Conservation (phyloP, 2,888 invertebrate genomes). For the Eupelmus urozonus region DNA sequence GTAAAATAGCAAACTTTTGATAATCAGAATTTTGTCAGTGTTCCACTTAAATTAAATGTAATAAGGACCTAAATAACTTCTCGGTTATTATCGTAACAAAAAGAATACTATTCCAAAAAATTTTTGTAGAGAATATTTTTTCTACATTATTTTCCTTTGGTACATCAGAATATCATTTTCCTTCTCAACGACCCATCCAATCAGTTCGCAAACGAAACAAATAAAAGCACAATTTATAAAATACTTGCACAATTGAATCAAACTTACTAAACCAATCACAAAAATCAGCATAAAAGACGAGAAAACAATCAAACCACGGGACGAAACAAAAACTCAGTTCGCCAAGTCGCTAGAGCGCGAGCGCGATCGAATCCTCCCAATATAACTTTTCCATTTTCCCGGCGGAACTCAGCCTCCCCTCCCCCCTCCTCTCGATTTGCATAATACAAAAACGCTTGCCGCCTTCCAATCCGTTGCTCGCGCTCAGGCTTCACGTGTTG, state of each 20-base stretch:
- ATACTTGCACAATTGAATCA: background rate
- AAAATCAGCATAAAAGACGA: background rate
- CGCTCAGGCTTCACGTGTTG: background rate
- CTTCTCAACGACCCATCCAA: no score
- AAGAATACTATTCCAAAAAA: no score
- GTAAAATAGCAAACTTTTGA: no score
- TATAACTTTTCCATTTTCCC: conserved; percentile 28
- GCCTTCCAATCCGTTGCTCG: background rate
- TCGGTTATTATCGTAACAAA: no score
- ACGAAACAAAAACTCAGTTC: background rate
- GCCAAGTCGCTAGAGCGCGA: background rate
- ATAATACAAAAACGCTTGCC: conserved; percentile 7
- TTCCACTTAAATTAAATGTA: no score
- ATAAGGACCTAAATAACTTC: no score
- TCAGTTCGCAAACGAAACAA: no score
- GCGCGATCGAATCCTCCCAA: background rate
- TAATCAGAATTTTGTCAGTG: no score
- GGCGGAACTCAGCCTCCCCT: background rate
- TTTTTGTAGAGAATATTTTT: no score
- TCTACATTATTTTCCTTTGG: no score
- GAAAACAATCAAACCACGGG: background rate
- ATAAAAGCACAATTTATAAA: no score
- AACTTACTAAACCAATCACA: background rate
- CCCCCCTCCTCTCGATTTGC: background rate
- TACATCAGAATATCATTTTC: no score